phyloP scores from a whole-genome alignment of 1,140 invertebrate species.

The Drosophila pruinosa region DNA sequence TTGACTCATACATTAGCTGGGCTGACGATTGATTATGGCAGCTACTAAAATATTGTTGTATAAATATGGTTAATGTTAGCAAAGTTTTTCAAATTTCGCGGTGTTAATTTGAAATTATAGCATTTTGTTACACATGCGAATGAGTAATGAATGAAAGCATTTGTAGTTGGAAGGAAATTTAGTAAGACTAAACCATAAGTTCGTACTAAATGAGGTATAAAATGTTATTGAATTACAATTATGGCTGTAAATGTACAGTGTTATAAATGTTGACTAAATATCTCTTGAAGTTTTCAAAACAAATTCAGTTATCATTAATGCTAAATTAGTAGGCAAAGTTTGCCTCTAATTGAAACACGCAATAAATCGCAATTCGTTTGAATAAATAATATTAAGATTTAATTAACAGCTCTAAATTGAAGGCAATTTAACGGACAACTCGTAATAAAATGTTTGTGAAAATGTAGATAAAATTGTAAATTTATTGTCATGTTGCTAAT shows the following conservation, averaged over 20 bases:
- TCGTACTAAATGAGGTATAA: too few species aligned
- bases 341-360: not conserved
- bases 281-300: too few species aligned
- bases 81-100: too few species aligned
- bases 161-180: too few species aligned
- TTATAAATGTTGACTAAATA: too few species aligned
- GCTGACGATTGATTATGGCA: not conserved
- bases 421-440: conserved; percentile 8
- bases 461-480: conserved; percentile 20
- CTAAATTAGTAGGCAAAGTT: not conserved
- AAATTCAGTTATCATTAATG: not conserved
- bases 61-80: conserved; percentile 1
- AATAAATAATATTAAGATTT: not conserved
- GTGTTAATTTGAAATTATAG: too few species aligned
- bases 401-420: conserved; percentile 33
- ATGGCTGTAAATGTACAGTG: too few species aligned
- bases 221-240: too few species aligned
- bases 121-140: too few species aligned
- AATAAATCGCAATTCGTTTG: not conserved
- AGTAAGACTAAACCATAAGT: too few species aligned
- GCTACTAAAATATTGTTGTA: conserved; percentile 19
- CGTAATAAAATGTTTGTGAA: not conserved
- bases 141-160: too few species aligned
- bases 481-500: conserved; percentile 46
- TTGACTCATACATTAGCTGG: conserved; percentile 7